Percentiles rank a stretch among this genome's conserved stretches.
These are phyloP conservation scores for Ploceus nigricollis DNA, from an alignment of 2,113 vertebrate species.

Conservation along the genomic window DNA sequence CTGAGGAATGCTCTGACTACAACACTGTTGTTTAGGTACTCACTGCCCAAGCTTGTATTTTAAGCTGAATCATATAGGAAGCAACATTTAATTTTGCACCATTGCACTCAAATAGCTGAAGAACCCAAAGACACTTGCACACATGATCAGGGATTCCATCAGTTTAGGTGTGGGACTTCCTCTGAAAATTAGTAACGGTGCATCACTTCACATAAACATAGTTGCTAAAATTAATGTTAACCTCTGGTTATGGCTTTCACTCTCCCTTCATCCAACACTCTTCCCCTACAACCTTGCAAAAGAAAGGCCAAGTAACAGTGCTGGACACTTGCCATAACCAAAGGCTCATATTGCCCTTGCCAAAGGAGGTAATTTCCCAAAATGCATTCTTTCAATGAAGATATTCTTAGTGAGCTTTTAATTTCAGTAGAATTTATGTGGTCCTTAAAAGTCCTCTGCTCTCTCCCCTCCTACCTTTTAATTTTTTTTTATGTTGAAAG, in stretches of 20 bases:
- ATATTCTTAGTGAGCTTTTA: not conserved
- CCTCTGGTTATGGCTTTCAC: not conserved
- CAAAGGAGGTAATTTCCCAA: not conserved
- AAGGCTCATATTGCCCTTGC: not conserved
- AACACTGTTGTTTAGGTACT: not conserved
- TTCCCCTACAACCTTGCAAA: not conserved
- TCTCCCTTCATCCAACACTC: accelerated
- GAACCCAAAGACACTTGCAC: accelerated
- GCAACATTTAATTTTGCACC: accelerated
- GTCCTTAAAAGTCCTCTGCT: not conserved
- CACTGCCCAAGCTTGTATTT: not conserved
- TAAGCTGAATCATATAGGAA: not conserved
- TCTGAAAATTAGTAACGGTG: not conserved
- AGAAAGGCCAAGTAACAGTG: accelerated
- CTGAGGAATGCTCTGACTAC: not conserved
- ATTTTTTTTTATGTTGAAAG: not conserved
- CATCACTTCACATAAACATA: not conserved
- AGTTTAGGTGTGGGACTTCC: no score
- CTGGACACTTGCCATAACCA: accelerated
- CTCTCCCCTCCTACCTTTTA: accelerated
- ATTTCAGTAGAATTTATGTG: not conserved
- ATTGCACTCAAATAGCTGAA: not conserved
- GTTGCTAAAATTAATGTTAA: not conserved
- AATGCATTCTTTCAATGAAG: accelerated
- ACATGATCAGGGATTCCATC: accelerated